Conservation (phyloP, 2,797 vertebrate genomes). For the Oryzias dopingdopingensis region DNA sequence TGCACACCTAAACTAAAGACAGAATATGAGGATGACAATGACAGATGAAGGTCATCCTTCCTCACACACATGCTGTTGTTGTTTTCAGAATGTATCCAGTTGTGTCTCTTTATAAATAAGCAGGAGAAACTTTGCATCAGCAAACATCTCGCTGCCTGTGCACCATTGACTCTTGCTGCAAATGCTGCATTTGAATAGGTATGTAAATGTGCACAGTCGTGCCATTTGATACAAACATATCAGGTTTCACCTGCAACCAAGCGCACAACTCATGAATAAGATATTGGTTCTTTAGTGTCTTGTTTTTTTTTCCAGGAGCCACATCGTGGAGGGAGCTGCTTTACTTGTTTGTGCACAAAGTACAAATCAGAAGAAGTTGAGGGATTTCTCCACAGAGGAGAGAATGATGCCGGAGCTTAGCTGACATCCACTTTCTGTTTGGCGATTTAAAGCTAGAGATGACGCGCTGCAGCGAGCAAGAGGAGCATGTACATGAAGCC, state of each 20-base stretch:
- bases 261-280: constrained; percentile 69
- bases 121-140: background rate
- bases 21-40: too few species aligned
- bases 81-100: background rate
- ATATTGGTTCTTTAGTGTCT: constrained; percentile 54
- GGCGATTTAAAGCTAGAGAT: constrained; percentile 40
- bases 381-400: background rate
- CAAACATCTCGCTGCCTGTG: background rate
- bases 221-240: constrained; percentile 61
- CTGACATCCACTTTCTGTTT: background rate
- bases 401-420: constrained; percentile 1
- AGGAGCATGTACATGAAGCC: constrained; percentile 1
- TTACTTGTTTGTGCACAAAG: constrained; percentile 9
- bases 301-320: constrained; percentile 20
- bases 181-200: constrained; percentile 24
- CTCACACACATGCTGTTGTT: background rate
- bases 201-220: constrained; percentile 31
- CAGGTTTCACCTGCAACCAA: constrained; percentile 46
- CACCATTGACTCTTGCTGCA: constrained; percentile 1
- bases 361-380: constrained; percentile 18
- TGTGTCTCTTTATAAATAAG: background rate
- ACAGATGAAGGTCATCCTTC: too few species aligned
- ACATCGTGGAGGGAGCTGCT: constrained; percentile 25
- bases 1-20: too few species aligned
- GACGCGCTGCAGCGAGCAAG: constrained; percentile 34